phyloP scores from a whole-genome alignment of 2,797 vertebrate genomes.

The Pseudotriccus pelzelni region DNA sequence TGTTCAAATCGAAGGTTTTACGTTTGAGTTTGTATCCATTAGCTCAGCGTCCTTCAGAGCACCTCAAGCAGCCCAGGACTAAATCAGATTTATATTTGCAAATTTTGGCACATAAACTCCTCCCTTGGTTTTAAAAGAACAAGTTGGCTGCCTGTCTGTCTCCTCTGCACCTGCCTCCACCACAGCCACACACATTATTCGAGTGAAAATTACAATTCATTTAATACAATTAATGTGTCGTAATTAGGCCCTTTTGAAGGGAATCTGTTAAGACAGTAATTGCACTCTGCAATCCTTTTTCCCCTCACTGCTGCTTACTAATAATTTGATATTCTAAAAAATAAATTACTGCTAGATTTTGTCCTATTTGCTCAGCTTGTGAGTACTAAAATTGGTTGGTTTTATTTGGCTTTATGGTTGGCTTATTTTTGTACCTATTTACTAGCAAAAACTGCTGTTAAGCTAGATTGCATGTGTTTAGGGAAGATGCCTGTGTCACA shows the following conservation, averaged over 20 bases:
- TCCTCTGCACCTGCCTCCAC: background rate
- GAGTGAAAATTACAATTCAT: background rate
- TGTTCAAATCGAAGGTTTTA: background rate
- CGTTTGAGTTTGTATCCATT: background rate
- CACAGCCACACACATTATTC: fast-evolving
- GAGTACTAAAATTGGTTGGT: slow-evolving; percentile 39
- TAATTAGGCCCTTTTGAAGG: slow-evolving; percentile 42
- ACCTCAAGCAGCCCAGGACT: background rate
- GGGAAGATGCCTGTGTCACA: background rate
- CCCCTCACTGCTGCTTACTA: slow-evolving; percentile 13
- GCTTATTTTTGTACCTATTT: slow-evolving; percentile 34
- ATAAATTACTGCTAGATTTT: slow-evolving; percentile 35
- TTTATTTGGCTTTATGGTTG: slow-evolving; percentile 36
- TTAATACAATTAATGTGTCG: slow-evolving; percentile 35
- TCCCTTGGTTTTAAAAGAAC: background rate
- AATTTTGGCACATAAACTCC: background rate
- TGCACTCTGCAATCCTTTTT: background rate
- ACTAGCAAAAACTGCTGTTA: slow-evolving; percentile 17
- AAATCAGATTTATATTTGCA: background rate
- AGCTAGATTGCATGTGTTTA: background rate
- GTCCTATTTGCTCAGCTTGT: background rate
- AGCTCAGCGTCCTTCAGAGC: background rate
- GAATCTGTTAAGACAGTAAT: slow-evolving; percentile 35
- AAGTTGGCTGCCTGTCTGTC: background rate
- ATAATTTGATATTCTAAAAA: slow-evolving; percentile 38